Evolutionary conservation across 1,140 invertebrate genomes (phyloP).

Genomic region (Patella vulgata): DNA sequence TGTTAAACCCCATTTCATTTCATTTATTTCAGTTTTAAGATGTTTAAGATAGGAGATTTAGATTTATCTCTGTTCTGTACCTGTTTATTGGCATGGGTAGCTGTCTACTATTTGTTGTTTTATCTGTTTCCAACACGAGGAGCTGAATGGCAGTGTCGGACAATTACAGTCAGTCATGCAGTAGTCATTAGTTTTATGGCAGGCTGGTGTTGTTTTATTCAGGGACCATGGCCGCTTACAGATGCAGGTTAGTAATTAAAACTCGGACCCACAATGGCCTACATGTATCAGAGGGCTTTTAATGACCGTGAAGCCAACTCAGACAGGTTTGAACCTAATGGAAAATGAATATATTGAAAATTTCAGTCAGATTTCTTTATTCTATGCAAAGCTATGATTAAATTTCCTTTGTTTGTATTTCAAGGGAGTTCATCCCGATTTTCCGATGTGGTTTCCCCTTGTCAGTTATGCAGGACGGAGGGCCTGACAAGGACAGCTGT

Average conservation of each 20-base stretch:
- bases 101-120: constrained; percentile 45
- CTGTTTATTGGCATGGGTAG: constrained; percentile 40
- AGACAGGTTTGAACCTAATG: not conserved
- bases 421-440: no score
- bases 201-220: constrained; percentile 42
- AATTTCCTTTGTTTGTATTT: not conserved
- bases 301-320: not conserved
- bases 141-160: constrained; percentile 54
- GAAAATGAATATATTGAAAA: no score
- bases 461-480: no score
- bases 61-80: constrained; percentile 22
- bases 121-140: constrained; percentile 29
- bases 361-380: no score
- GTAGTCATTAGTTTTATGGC: constrained; percentile 34
- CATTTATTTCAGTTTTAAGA: no score
- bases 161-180: constrained; percentile 51
- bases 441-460: no score
- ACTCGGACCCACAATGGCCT: no score
- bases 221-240: constrained; percentile 56
- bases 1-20: no score
- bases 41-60: constrained; percentile 25
- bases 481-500: no score
- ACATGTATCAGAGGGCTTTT: not conserved
- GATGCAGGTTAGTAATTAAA: constrained; percentile 43
- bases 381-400: no score